A percentile compares a stretch with the other conserved stretches of the same genome.
phyloP scores from a whole-genome alignment of 2,797 vertebrate species.

The Xenops minutus region DNA sequence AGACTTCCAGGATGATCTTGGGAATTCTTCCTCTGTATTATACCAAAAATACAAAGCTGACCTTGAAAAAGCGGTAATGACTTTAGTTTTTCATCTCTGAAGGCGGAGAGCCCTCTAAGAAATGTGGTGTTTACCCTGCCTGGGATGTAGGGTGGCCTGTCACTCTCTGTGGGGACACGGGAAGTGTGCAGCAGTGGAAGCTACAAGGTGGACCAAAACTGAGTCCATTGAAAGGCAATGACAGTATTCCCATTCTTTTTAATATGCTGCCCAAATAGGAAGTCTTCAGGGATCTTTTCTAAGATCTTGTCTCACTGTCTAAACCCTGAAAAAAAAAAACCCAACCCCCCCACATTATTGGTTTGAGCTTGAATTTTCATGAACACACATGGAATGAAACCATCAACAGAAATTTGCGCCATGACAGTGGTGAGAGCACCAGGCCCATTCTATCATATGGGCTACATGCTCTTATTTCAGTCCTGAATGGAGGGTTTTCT shows the following conservation, averaged over 20 bases:
- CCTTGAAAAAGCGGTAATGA: conserved; percentile 74
- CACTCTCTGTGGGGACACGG: background rate
- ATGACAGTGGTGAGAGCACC: background rate
- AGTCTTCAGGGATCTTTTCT: background rate
- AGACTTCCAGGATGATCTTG: conserved; percentile 59
- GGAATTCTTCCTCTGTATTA: conserved; percentile 60
- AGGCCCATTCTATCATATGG: background rate
- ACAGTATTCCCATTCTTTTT: background rate
- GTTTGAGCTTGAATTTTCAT: background rate
- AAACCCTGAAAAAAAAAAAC: background rate
- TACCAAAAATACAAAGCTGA: conserved; percentile 70
- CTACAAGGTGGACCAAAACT: background rate
- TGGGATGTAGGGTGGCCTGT: background rate
- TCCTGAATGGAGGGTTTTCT: background rate
- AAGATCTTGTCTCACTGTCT: too few species aligned
- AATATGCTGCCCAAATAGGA: background rate
- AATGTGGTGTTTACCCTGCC: background rate
- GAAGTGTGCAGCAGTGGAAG: background rate
- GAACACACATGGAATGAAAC: background rate
- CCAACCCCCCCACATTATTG: background rate
- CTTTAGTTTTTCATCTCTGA: background rate
- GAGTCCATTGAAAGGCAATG: background rate
- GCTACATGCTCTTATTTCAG: background rate
- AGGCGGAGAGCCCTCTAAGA: background rate
- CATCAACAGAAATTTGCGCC: background rate